phyloP scores from a whole-genome alignment of 2,797 vertebrate genomes.

The Poeciliopsis gracilis region DNA sequence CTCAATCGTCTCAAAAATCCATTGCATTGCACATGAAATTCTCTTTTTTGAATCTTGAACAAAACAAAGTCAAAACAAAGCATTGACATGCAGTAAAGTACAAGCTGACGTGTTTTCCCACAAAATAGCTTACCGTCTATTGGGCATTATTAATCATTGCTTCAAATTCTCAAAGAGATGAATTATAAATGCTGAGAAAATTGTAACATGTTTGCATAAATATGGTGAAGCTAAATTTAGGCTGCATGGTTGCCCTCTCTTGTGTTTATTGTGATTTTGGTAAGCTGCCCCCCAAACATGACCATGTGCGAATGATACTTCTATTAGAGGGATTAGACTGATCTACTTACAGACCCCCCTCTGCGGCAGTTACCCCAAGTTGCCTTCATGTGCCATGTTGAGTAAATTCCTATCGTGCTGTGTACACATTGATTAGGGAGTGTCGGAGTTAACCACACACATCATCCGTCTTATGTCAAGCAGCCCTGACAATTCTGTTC shows the following conservation, averaged over 20 bases:
- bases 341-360: slow-evolving; percentile 81
- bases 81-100: neutral
- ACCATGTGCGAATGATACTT: slow-evolving; percentile 79
- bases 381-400: slow-evolving; percentile 77
- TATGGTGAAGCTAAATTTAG: slow-evolving; percentile 27
- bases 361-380: slow-evolving; percentile 80
- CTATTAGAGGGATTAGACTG: slow-evolving; percentile 82
- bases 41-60: slow-evolving; percentile 30
- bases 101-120: slow-evolving; percentile 15
- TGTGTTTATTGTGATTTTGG: slow-evolving; percentile 51
- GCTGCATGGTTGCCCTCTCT: slow-evolving; percentile 27
- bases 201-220: neutral
- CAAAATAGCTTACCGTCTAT: neutral
- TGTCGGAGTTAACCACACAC: slow-evolving; percentile 68
- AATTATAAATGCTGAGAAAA: neutral
- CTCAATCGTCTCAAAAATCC: slow-evolving; percentile 44
- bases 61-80: slow-evolving; percentile 21
- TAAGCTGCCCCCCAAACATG: slow-evolving; percentile 62
- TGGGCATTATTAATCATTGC: neutral
- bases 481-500: slow-evolving; percentile 58
- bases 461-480: slow-evolving; percentile 73
- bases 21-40: slow-evolving; percentile 33
- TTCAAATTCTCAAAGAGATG: neutral
- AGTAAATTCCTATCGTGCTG: slow-evolving; percentile 79
- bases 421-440: slow-evolving; percentile 76